Evolutionary conservation across 2,888 invertebrate genomes (phyloP), one percentile per base, ranked within the genome.

Genomic region (Eutolmus rufibarbis): DNA sequence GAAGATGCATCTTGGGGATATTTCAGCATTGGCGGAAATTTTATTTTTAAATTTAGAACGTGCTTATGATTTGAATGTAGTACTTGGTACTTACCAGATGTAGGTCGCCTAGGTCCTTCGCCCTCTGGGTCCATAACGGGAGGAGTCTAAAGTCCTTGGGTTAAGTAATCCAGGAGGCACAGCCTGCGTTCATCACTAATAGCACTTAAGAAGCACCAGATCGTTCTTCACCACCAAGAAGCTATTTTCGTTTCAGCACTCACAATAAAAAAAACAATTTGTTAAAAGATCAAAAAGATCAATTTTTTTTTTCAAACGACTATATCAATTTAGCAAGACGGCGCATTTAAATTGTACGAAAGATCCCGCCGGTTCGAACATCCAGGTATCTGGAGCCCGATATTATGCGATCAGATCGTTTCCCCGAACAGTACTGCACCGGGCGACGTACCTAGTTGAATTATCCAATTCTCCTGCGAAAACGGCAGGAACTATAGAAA

Each of bases 361-460:
- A 85, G 19, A 81, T 87, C 74, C 86, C 85, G 82, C 86, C 86
- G 79, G 77, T 88, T 87, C 79, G 66, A 74, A 56, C 78, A 40
- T 87, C 86, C 88, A 86, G 86, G 79, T 85, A 56, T 57, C 87
- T 87, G 88, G 88, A 88, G 77, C 57, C 87, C 86, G 66, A n/a
- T 76, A 37, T n/a, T 43, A 16, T 74, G 43, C 43, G 85, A 74
- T 74, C 74, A 74, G 74, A 74, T 57, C 82, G 82, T 82, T 57
- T 81, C 19, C 34, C 46, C 28, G 57, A 31, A 66, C 57, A 82
- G 82, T 34, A 82, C 82, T 82, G 31, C 82, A 82, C 57, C 82
- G 66, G 82, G 57, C 82, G 82, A 82, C 57, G 82, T 82, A 57
- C 82, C 82, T 57, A 37, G 57, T 37, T 57, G 57, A 82, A 82